A percentile compares a stretch with the other conserved stretches of the same genome.
Evolutionary conservation across 2,113 vertebrate species (phyloP).

Genomic region (Daubentonia madagascariensis): DNA sequence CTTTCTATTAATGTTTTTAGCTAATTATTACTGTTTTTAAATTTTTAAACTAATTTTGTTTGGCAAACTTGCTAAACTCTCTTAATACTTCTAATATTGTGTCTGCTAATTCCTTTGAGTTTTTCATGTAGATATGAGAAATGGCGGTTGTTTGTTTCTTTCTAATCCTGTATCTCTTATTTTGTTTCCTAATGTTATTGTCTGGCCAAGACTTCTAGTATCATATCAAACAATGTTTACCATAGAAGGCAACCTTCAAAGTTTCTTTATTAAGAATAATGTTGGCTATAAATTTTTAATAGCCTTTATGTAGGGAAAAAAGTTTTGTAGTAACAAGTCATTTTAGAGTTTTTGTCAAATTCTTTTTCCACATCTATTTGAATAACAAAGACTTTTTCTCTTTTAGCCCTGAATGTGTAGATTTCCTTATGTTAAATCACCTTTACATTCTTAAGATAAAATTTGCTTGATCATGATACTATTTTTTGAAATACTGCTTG

Average conservation of each 20-base stretch:
- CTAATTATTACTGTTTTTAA: slow-evolving; percentile 17
- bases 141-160: background rate
- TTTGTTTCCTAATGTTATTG: background rate
- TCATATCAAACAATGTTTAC: background rate
- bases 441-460: slow-evolving; percentile 6
- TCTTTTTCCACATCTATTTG: background rate
- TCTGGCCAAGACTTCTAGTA: background rate
- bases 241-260: background rate
- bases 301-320: background rate
- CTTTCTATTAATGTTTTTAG: background rate
- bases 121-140: background rate
- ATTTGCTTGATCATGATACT: background rate
- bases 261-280: background rate
- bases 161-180: background rate
- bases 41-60: background rate
- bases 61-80: background rate
- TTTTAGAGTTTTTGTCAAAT: background rate
- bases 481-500: background rate
- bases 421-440: background rate
- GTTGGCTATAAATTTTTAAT: background rate
- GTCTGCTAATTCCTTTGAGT: background rate
- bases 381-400: background rate
- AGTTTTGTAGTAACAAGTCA: background rate
- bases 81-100: background rate
- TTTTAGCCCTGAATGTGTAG: background rate